phyloP scores from a whole-genome alignment of 2,113 vertebrate species.

The Hiodon alosoides region DNA sequence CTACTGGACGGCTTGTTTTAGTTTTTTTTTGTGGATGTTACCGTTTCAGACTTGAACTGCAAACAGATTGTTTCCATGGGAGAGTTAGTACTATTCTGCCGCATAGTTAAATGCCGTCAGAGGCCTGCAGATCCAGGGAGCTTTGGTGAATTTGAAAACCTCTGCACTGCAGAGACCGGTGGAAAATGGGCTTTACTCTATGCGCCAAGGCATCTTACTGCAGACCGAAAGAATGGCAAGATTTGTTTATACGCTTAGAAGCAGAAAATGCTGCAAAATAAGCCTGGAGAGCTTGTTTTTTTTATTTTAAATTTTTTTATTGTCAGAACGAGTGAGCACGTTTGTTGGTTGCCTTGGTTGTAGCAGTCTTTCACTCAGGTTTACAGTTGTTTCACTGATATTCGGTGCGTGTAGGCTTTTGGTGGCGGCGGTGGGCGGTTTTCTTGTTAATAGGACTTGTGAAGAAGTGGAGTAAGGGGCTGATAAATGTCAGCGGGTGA shows the following conservation, averaged over 20 bases:
- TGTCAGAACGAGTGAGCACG: no score
- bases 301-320: no score
- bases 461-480: conserved; percentile 23
- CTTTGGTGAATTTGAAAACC: conserved; percentile 47
- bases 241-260: conserved; percentile 46
- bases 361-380: no score
- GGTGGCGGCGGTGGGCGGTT: conserved; percentile 11
- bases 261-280: conserved; percentile 47
- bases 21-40: conserved; percentile 8
- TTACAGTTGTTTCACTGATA: neutral
- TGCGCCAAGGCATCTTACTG: conserved; percentile 53
- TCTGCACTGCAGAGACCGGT: conserved; percentile 43
- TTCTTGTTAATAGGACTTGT: conserved; percentile 17
- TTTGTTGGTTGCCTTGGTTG: no score
- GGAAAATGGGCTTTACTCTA: conserved; percentile 64
- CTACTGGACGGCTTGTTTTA: neutral
- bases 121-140: conserved; percentile 29
- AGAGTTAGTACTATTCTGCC: neutral
- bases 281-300: conserved; percentile 15
- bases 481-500: conserved; percentile 50
- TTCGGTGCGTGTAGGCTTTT: neutral
- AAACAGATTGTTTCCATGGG: conserved; percentile 1
- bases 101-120: conserved; percentile 58
- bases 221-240: conserved; percentile 47
- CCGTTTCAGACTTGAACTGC: conserved; percentile 36